Conservation (phyloP, 2,797 vertebrate genomes). For the Allobates femoralis region DNA sequence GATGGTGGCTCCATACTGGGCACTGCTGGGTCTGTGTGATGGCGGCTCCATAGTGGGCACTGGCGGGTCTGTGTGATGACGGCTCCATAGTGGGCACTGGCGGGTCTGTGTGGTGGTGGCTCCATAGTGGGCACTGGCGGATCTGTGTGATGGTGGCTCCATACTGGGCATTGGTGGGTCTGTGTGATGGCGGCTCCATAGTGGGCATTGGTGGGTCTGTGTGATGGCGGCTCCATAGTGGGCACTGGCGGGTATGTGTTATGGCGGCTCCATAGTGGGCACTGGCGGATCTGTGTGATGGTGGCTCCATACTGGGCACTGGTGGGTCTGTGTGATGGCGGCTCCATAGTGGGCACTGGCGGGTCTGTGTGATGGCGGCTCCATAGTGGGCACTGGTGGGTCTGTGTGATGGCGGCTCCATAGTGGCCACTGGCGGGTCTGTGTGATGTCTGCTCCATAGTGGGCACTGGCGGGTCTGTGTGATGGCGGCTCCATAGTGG, state of each 20-base stretch:
- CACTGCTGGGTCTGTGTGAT: not conserved
- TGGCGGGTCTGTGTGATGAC: too few species aligned
- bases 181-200: not conserved
- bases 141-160: too few species aligned
- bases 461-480: not conserved
- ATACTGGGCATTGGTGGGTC: not conserved
- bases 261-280: not conserved
- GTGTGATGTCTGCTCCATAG: too few species aligned
- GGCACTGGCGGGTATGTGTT: not conserved
- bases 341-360: too few species aligned
- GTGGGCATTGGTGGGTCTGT: too few species aligned
- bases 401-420: not conserved
- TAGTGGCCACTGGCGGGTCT: too few species aligned
- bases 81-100: not conserved
- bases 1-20: too few species aligned
- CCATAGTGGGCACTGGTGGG: not conserved
- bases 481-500: not conserved
- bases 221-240: too few species aligned
- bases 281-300: too few species aligned
- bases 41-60: conserved; percentile 5
- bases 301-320: not conserved
- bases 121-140: too few species aligned
- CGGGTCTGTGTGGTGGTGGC: not conserved
- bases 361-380: too few species aligned
- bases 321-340: not conserved